A percentile compares a stretch with the other conserved stretches of the same genome.
Conservation (phyloP, 2,113 vertebrate genomes). For the Pica pica region DNA sequence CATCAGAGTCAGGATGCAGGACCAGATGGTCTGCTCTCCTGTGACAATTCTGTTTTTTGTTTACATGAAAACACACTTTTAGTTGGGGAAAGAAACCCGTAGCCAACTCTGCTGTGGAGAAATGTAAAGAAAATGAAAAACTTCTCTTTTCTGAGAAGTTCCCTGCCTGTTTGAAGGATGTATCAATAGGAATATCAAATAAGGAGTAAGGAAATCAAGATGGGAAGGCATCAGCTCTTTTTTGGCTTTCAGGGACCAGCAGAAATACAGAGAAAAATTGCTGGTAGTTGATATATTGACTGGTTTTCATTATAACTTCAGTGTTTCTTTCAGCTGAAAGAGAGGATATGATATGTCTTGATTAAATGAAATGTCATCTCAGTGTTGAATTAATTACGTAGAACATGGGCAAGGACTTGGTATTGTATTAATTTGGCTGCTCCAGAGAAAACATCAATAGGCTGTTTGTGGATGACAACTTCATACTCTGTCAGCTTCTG, state of each 20-base stretch:
- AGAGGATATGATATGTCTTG: conserved; percentile 57
- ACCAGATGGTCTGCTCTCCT: neutral
- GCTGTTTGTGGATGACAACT: neutral
- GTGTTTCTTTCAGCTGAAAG: conserved; percentile 45
- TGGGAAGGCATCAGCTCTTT: neutral
- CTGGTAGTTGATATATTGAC: conserved; percentile 24
- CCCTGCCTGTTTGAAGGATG: neutral
- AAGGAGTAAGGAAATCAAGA: neutral
- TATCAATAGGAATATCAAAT: neutral
- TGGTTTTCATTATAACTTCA: conserved; percentile 44
- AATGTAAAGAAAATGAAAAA: neutral
- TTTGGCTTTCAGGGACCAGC: neutral
- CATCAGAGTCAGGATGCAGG: neutral
- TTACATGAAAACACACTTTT: neutral
- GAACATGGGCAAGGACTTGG: neutral
- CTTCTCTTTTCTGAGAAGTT: neutral
- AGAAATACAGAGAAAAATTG: neutral
- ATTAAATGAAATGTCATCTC: conserved; percentile 56
- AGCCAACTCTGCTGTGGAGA: neutral
- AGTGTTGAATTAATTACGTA: conserved; percentile 42
- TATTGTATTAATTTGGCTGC: conserved; percentile 24
- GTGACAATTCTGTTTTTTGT: neutral
- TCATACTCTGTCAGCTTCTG: neutral
- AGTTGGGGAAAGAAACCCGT: accelerated
- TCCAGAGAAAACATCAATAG: neutral